Evolutionary conservation across 2,113 vertebrate species (phyloP).

Genomic region (Pterocles gutturalis): DNA sequence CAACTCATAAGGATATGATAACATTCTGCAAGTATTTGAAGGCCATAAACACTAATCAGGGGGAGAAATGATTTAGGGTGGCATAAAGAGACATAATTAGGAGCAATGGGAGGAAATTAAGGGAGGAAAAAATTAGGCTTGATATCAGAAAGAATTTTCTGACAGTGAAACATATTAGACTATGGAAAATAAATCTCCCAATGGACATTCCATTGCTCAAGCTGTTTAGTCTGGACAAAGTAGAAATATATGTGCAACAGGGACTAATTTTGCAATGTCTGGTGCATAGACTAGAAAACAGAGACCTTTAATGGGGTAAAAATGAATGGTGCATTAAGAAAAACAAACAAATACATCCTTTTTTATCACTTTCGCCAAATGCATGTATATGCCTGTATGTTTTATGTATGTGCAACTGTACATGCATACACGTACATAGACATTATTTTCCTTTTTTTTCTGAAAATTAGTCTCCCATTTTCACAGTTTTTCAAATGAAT

Average conservation of each 20-base stretch:
- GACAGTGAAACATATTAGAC: slow-evolving; percentile 44
- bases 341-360: neutral
- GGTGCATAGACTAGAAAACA: neutral
- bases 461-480: neutral
- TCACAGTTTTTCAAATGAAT: neutral
- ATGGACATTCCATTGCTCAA: slow-evolving; percentile 33
- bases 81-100: slow-evolving; percentile 43
- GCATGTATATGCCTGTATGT: neutral
- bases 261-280: slow-evolving; percentile 16
- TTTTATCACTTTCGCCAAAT: neutral
- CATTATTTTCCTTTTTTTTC: neutral
- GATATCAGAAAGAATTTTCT: slow-evolving; percentile 53
- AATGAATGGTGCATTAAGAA: neutral
- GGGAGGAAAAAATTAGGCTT: slow-evolving; percentile 25
- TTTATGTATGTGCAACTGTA: neutral
- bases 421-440: neutral
- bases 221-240: slow-evolving; percentile 47
- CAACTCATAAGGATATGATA: slow-evolving; percentile 38
- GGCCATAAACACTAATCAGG: slow-evolving; percentile 30
- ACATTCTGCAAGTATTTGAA: slow-evolving; percentile 42
- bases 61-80: slow-evolving; percentile 38
- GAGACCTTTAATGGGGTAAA: neutral
- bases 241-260: neutral
- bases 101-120: slow-evolving; percentile 49
- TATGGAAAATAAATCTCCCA: slow-evolving; percentile 39